Base-by-base conservation (phyloP, 92 coral and sea anemone species). In the Actinostola sp. region DNA sequence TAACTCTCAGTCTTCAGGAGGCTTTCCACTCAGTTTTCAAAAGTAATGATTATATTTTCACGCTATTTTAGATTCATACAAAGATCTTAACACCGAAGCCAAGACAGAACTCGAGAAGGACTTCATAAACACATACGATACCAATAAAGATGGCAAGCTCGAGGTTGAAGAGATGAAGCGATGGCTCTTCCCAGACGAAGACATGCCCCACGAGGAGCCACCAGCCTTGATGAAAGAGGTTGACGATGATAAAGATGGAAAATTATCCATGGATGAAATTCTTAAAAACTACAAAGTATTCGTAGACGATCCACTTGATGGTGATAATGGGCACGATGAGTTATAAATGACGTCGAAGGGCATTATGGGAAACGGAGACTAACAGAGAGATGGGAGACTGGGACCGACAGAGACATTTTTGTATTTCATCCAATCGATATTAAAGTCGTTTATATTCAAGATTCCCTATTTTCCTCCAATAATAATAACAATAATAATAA, bases 121-220 rank as follows among this genome's bases (percentile, higher is more conserved):
- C 77, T 90, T 90, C 56, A 61, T 55, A 14, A 78, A 72, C 33
- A 79, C 61, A 3, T 90, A 80, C 63, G 97, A 90, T 79, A 83
- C 76, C 59, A 82, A 90, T 83, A 83, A 83, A 41, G 85, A 84
- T 44, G 97, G 92, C 11, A 87, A 90, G 35, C 80, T 90, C 48
- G 87, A 81, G 60, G 75, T 59, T 32, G 72, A 73, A 8, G 97
- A 90, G 63, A 83, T 90, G 85, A 75, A 62, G 60, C 61, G 77
- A 43, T 90, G 97, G 97, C 85, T 90, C 2, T 73, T 90, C 72
- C 97, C 97, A 1, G 97, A 90, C 27, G 97, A 90, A 39, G 97
- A 87, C 51, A 83, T 90, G 72, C 80, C 97, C 3, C 68, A 63
- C 11, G 97, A 90, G 54, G 92, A 90, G 69, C 92, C 97, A 3